Base-by-base conservation (phyloP, 2,113 vertebrate genomes). In the Upupa epops region DNA sequence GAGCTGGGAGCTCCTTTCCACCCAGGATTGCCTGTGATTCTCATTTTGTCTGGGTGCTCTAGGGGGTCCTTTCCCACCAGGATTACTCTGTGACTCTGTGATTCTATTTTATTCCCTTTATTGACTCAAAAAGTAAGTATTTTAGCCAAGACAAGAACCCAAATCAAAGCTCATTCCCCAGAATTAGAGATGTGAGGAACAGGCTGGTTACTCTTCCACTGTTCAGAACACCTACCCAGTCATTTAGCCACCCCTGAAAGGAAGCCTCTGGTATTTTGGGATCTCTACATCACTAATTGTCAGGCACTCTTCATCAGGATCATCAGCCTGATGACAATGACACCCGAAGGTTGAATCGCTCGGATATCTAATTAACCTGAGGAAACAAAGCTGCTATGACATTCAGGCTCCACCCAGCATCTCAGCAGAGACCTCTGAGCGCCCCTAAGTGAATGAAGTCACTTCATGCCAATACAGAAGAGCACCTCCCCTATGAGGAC, bases 281-380 rank as follows among this genome's bases (percentile, higher is more conserved):
- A 83, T 72, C 94, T 90, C 55, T 69, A 65, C 61, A 90, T 72
- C 1, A 7, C 54, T 95, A 69, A 95, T 95, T 92, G 93, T 92
- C 83, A 96, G 88, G 58, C 80, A 86, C 60, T 88, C 80, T 95
- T 96, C 86, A 91, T 96, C 94, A 95, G 80, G 88, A 96, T 87
- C 63, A 88, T 93, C 92, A 94, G 93, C 91, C 89, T 94, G 91
- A 96, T 95, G 94, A 93, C 94, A 95, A 92, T 94, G 91, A 93
- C 83, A 96, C 9, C 54, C 17, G 46, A 68, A 95, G 93, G 91
- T 95, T 92, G 94, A 89, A 92, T 82, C 49, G 86, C 59, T 77
- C 94, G 71, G 79, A 85, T 94, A 86, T 91, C 88, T 93, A 82
- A 95, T 94, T 88, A 93, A 58, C 24, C 45, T 54, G 71, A 70